Evolutionary conservation across 1,140 invertebrate genomes (phyloP).

Genomic region (Temnothorax longispinosus): DNA sequence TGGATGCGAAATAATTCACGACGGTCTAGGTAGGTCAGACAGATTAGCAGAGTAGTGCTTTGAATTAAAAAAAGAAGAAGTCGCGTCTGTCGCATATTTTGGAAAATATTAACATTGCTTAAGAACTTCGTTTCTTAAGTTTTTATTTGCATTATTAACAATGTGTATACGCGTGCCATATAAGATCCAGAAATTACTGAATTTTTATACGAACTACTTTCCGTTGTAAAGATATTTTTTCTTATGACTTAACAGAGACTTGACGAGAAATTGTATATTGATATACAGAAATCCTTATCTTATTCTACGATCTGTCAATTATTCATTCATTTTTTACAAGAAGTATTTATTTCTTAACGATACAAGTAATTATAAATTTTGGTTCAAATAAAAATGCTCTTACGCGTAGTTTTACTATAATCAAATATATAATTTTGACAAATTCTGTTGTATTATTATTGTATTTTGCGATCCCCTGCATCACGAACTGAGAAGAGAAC

Average conservation of each 20-base stretch:
- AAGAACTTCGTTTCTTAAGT: background rate
- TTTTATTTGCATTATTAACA: background rate
- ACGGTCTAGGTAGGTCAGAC: background rate
- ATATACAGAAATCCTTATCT: background rate
- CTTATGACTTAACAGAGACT: background rate
- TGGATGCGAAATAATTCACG: constrained; percentile 31
- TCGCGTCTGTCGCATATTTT: background rate
- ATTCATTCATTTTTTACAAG: background rate
- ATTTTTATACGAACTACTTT: background rate
- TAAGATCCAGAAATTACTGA: no score
- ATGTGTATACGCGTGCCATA: background rate
- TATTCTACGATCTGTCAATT: background rate
- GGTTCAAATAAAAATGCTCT: background rate
- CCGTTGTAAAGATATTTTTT: background rate
- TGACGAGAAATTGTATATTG: background rate
- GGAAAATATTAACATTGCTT: background rate
- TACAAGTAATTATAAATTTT: background rate
- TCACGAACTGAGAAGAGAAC: background rate
- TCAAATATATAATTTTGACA: background rate
- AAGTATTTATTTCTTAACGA: background rate
- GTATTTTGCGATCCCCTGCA: background rate
- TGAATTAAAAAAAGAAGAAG: background rate
- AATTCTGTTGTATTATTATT: constrained; percentile 13
- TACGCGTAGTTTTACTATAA: no score
- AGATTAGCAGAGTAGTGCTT: constrained; percentile 1